Conservation (phyloP, 2,888 invertebrate species). For the Carabus problematicus region DNA sequence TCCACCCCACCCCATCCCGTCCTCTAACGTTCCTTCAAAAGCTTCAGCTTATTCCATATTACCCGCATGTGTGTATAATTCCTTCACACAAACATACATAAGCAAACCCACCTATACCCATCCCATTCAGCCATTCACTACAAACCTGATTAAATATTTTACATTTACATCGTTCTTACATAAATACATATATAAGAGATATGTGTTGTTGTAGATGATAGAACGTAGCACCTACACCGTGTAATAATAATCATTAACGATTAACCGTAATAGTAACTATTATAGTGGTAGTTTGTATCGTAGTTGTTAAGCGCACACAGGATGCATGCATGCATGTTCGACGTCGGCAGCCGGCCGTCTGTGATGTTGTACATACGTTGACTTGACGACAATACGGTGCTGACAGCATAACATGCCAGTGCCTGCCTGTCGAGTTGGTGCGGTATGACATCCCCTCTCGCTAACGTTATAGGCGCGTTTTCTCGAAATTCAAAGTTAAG, state of each 20-base stretch:
- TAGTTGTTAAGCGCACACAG: slow-evolving; percentile 37
- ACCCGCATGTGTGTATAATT: not conserved
- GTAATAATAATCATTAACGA: slow-evolving; percentile 28
- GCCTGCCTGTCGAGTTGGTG: not conserved
- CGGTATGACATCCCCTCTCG: not conserved
- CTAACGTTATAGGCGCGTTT: not conserved
- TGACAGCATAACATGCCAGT: too few species aligned
- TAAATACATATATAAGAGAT: slow-evolving; percentile 16
- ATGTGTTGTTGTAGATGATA: slow-evolving; percentile 39
- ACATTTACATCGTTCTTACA: not conserved
- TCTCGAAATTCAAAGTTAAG: slow-evolving; percentile 16
- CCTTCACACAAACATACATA: slow-evolving; percentile 7
- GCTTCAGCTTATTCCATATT: not conserved
- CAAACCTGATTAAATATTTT: not conserved
- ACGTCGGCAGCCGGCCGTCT: slow-evolving; percentile 2
- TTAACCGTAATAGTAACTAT: slow-evolving; percentile 33
- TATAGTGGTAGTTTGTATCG: slow-evolving; percentile 27
- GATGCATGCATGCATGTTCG: slow-evolving; percentile 26
- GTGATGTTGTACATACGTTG: too few species aligned
- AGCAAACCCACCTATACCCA: not conserved
- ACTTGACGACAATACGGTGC: too few species aligned
- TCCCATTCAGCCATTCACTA: slow-evolving; percentile 2
- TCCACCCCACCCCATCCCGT: not conserved
- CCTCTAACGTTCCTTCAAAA: not conserved
- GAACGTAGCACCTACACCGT: slow-evolving; percentile 12